Percentiles rank a stretch among this genome's conserved stretches.
Conservation (phyloP, 2,113 vertebrate genomes). For the Phyllostomus hastatus region DNA sequence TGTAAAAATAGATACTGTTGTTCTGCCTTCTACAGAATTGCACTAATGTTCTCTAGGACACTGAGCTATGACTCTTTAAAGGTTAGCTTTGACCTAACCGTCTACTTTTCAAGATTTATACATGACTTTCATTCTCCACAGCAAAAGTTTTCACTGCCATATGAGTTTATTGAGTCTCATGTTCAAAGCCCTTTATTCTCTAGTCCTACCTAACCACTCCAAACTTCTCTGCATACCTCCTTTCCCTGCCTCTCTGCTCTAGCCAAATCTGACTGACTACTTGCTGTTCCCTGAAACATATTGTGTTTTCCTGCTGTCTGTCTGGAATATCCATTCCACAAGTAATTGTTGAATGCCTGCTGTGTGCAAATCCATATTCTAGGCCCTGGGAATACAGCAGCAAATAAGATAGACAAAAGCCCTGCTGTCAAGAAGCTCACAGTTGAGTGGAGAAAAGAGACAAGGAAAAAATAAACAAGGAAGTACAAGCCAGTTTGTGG, state of each 20-base stretch:
- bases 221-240: background rate
- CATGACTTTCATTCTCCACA: background rate
- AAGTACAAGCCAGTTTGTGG: background rate
- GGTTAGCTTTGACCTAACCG: background rate
- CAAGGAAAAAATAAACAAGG: background rate
- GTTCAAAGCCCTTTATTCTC: conserved; percentile 13
- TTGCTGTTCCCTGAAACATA: background rate
- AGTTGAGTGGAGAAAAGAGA: conserved; percentile 3
- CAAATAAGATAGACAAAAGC: conserved; percentile 1
- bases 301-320: conserved; percentile 2
- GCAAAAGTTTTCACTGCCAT: background rate
- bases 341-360: background rate
- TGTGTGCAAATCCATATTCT: background rate
- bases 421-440: background rate
- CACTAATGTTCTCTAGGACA: conserved; percentile 20
- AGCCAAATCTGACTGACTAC: background rate
- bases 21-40: background rate
- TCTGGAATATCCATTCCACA: background rate
- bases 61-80: background rate
- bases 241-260: background rate
- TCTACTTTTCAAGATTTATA: background rate
- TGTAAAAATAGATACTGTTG: background rate
- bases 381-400: background rate
- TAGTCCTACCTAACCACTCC: background rate
- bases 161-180: background rate